Evolutionary conservation across 2,113 vertebrate genomes (phyloP).

Genomic region (Lucifuga dentata): DNA sequence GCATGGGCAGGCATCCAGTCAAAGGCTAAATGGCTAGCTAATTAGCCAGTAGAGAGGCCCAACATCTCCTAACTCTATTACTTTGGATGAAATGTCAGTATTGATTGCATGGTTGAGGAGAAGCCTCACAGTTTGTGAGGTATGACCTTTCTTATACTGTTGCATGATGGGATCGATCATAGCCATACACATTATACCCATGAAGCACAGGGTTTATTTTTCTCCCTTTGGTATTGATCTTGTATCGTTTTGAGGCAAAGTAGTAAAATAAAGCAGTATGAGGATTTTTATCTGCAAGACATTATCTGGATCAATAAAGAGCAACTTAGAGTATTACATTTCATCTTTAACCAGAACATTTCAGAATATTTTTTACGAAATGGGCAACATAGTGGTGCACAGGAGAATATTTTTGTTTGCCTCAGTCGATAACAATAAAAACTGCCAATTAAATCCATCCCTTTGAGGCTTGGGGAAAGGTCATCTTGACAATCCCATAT

Average conservation of each 20-base stretch:
- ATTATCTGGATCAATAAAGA: conserved; percentile 58
- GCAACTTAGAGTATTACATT: conserved; percentile 57
- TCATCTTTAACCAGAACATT: conserved; percentile 58
- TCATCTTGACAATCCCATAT: conserved; percentile 73
- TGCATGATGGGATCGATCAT: conserved; percentile 72
- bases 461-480: conserved; percentile 69
- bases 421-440: conserved; percentile 67
- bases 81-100: conserved; percentile 66
- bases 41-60: conserved; percentile 24
- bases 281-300: conserved; percentile 64
- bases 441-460: conserved; percentile 71
- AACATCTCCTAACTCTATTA: conserved; percentile 36
- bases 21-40: conserved; percentile 48
- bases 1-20: not conserved
- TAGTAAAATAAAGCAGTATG: conserved; percentile 46
- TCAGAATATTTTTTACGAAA: conserved; percentile 21
- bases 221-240: conserved; percentile 63
- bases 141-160: conserved; percentile 72
- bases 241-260: conserved; percentile 57
- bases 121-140: conserved; percentile 54
- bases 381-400: conserved; percentile 17
- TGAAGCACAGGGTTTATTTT: conserved; percentile 62
- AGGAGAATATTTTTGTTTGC: conserved; percentile 48
- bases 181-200: conserved; percentile 63
- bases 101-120: conserved; percentile 59